Evolutionary conservation across 2,888 invertebrate genomes (phyloP).

Genomic region (Atrina japonica): DNA sequence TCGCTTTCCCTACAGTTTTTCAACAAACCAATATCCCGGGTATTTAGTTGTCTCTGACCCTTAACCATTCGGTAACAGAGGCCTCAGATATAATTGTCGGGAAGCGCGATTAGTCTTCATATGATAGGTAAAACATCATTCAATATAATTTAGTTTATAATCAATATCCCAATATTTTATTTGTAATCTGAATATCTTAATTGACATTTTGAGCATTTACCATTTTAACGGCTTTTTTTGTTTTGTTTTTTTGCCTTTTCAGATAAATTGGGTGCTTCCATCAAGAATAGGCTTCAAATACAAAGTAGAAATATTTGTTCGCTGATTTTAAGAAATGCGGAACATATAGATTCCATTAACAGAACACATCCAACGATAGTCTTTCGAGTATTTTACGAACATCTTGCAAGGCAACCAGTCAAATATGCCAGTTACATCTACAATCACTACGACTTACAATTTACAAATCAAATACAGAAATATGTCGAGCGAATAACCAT

Average conservation of each 20-base stretch:
- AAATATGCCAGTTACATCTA: constrained; percentile 42
- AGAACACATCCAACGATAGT: constrained; percentile 41
- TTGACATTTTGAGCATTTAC: no score
- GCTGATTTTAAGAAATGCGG: constrained; percentile 45
- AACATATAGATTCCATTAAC: constrained; percentile 35
- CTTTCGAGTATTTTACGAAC: constrained; percentile 43
- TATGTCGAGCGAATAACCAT: constrained; percentile 49
- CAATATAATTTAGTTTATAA: no score
- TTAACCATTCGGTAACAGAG: no score
- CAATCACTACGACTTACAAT: constrained; percentile 46
- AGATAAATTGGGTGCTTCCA: constrained; percentile 15
- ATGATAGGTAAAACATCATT: no score
- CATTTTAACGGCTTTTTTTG: no score
- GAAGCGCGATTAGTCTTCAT: no score
- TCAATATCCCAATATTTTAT: no score
- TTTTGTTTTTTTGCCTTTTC: background rate
- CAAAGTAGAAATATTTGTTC: constrained; percentile 37
- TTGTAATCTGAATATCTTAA: no score
- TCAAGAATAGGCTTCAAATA: background rate
- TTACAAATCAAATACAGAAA: constrained; percentile 34
- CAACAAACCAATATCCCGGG: no score
- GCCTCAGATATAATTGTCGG: no score
- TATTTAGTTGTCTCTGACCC: no score
- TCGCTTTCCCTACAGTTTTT: no score
- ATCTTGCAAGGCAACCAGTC: constrained; percentile 48